A percentile compares a stretch with the other conserved stretches of the same genome.
These are phyloP conservation scores for Danio jaintianensis DNA, from an alignment of 2,797 vertebrate species.

Conservation along the genomic window DNA sequence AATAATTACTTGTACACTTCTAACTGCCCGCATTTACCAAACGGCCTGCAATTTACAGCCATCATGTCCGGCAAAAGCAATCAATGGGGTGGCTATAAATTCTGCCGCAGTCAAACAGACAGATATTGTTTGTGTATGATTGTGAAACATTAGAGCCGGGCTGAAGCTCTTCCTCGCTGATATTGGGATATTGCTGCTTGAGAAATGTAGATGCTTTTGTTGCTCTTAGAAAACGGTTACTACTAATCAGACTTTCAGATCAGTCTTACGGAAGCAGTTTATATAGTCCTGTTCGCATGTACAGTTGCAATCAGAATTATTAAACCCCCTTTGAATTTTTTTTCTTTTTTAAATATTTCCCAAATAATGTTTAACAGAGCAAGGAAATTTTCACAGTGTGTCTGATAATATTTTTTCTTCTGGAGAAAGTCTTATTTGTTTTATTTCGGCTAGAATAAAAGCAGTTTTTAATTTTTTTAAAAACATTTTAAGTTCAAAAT, in stretches of 20 bases:
- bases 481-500: too few species aligned
- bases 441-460: too few species aligned
- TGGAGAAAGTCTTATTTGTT: too few species aligned
- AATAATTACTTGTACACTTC: constrained; percentile 85
- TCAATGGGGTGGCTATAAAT: constrained; percentile 85
- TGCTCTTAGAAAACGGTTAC: background rate
- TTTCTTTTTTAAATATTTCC: too few species aligned
- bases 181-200: constrained; percentile 29
- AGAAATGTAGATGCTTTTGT: constrained; percentile 22
- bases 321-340: too few species aligned
- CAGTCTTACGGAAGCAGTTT: too few species aligned
- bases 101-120: constrained; percentile 73
- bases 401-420: too few species aligned
- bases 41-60: constrained; percentile 85
- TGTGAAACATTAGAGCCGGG: constrained; percentile 72
- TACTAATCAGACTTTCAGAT: background rate
- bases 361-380: too few species aligned
- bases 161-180: constrained; percentile 44
- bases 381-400: too few species aligned
- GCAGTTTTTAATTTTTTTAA: too few species aligned
- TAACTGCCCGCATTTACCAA: constrained; percentile 84
- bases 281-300: too few species aligned
- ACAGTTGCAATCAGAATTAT: too few species aligned
- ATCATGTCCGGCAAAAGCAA: constrained; percentile 81
- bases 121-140: constrained; percentile 77